Conservation (phyloP, 2,888 invertebrate species). For the Abscondita cerata region DNA sequence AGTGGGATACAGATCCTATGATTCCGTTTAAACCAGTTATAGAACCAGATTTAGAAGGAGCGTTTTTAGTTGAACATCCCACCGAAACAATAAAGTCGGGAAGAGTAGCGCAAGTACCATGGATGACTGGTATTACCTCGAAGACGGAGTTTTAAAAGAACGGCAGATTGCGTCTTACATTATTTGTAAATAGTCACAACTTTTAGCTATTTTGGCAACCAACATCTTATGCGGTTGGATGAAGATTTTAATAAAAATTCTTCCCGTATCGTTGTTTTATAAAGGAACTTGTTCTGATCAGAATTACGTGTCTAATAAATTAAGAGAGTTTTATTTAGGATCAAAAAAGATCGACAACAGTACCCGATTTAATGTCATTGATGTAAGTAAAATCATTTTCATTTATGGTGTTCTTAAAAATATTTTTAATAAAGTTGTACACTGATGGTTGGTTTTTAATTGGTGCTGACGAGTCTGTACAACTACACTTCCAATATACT, state of each 20-base stretch:
- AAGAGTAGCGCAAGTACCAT: constrained; percentile 65
- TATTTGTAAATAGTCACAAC: too few relatives aligned
- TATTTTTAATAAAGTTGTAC: constrained; percentile 64
- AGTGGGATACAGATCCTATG: constrained; percentile 81
- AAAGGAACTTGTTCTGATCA: constrained; percentile 48
- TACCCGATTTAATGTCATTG: constrained; percentile 48
- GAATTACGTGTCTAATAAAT: constrained; percentile 47
- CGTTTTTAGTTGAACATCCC: constrained; percentile 73
- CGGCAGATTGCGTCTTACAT: constrained; percentile 50
- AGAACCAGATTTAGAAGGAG: constrained; percentile 71
- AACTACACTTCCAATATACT: constrained; percentile 61
- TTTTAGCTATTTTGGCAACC: constrained; percentile 49
- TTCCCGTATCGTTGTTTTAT: constrained; percentile 58
- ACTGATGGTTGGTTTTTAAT: constrained; percentile 76
- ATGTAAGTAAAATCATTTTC: constrained; percentile 14
- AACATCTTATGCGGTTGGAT: constrained; percentile 54
- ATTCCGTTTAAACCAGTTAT: constrained; percentile 80
- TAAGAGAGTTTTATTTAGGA: constrained; percentile 61
- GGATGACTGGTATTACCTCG: constrained; percentile 77
- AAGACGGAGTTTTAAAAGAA: constrained; percentile 77
- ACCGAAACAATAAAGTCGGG: constrained; percentile 60
- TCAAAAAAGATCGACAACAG: constrained; percentile 53
- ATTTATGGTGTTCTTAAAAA: neutral
- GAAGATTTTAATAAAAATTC: constrained; percentile 56
- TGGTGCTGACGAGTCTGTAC: constrained; percentile 69